These are phyloP conservation scores for Spizaetus ornatus DNA, from an alignment of 2,113 vertebrate genomes.

Conservation along the genomic window DNA sequence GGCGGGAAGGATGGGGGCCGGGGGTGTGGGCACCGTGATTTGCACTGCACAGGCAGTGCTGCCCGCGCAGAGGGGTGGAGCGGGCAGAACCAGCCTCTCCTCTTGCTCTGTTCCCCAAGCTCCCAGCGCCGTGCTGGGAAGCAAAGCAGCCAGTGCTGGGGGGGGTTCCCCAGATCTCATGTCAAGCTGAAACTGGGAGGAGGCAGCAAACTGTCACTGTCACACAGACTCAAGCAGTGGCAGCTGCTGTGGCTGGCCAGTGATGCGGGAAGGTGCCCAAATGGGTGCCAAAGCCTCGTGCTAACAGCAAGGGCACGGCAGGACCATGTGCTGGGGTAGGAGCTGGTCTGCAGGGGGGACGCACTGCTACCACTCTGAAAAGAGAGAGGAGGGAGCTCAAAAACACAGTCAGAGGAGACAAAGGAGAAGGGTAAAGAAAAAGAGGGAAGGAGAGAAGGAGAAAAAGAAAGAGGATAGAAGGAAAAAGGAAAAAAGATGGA, in stretches of 20 bases:
- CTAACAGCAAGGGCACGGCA: background rate
- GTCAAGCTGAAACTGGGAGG: background rate
- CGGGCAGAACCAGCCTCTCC: background rate
- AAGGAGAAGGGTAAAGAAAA: background rate
- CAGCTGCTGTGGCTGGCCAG: background rate
- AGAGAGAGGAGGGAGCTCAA: background rate
- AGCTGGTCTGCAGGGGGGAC: background rate
- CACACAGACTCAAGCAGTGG: background rate
- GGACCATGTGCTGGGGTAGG: background rate
- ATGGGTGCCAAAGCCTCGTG: fast-evolving
- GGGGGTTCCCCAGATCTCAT: background rate
- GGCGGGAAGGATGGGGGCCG: background rate
- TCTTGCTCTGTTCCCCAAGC: background rate
- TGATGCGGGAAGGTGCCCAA: background rate
- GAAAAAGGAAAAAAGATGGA: background rate
- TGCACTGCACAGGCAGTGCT: no score
- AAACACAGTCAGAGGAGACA: background rate
- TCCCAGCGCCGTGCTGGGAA: background rate
- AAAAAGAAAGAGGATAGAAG: background rate
- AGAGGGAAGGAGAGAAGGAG: background rate
- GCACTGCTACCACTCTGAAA: fast-evolving
- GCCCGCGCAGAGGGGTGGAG: background rate
- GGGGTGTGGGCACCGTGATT: no score
- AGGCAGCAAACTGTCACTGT: background rate
- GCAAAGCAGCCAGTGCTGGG: background rate